These are phyloP conservation scores for Proales similis DNA, from an alignment of 1,140 invertebrate genomes.

Conservation along the genomic window DNA sequence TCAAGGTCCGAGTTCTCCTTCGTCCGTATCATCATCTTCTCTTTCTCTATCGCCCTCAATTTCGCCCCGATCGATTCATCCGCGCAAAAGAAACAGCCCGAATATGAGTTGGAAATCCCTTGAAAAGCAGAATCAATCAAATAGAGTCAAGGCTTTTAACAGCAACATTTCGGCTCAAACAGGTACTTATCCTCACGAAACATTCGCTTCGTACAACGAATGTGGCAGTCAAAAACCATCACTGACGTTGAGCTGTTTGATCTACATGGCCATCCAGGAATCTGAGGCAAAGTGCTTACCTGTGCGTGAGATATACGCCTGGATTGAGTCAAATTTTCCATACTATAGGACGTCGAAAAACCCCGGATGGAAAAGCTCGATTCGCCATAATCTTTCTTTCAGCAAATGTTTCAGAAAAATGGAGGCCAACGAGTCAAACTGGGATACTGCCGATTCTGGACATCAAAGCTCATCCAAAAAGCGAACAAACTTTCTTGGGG, in stretches of 20 bases:
- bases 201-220: no score
- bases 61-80: slow-evolving; percentile 25
- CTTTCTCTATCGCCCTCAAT: slow-evolving; percentile 5
- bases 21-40: slow-evolving; percentile 3
- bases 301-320: slow-evolving; percentile 63
- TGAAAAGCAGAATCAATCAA: no score
- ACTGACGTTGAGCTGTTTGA: slow-evolving; percentile 86
- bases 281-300: slow-evolving; percentile 76
- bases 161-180: no score
- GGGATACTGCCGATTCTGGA: no score
- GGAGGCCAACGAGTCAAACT: slow-evolving; percentile 41
- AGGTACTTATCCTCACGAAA: no score
- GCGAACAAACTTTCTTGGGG: background rate
- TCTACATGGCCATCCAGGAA: slow-evolving; percentile 94
- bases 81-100: no score
- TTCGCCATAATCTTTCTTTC: slow-evolving; percentile 57
- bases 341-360: slow-evolving; percentile 52
- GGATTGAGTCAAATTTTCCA: slow-evolving; percentile 52
- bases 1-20: no score
- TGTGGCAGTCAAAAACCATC: slow-evolving; percentile 72
- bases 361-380: slow-evolving; percentile 58
- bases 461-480: background rate
- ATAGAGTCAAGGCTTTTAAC: no score
- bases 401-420: slow-evolving; percentile 59
- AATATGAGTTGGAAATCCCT: no score